Percentiles rank a stretch among this genome's conserved stretches.
Conservation (phyloP, 2,888 invertebrate genomes). For the Pachycephus smyrnensis region DNA sequence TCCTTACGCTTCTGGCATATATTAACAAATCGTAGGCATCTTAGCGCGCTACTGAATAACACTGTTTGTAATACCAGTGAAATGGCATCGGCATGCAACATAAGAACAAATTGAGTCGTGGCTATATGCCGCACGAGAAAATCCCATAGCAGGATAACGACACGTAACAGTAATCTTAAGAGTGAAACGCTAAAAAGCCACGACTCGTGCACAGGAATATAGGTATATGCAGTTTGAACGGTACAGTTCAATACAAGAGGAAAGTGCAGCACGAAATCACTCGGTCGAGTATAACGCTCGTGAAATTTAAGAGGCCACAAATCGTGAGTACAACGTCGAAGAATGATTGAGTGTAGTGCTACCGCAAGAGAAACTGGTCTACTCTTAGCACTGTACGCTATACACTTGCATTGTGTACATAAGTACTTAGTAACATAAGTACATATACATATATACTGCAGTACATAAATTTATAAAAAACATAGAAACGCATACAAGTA, state of each 20-base stretch:
- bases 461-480: neutral
- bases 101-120: neutral
- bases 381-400: neutral
- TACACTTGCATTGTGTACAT: neutral
- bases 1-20: neutral
- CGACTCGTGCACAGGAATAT: neutral
- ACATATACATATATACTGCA: neutral
- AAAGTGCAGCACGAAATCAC: neutral
- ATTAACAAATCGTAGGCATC: neutral
- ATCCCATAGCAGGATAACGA: neutral
- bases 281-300: neutral
- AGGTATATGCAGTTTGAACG: neutral
- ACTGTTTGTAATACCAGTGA: neutral
- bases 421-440: neutral
- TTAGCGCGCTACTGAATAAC: neutral
- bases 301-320: slow-evolving; percentile 8
- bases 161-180: neutral
- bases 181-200: neutral
- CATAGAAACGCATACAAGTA: neutral
- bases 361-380: slow-evolving; percentile 1
- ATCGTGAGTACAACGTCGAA: slow-evolving; percentile 2
- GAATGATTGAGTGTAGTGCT: neutral
- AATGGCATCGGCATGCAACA: neutral
- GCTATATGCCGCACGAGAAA: neutral
- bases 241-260: neutral